These are phyloP conservation scores for Syrphus vitripennis DNA, from an alignment of 2,888 invertebrate species.

Conservation along the genomic window DNA sequence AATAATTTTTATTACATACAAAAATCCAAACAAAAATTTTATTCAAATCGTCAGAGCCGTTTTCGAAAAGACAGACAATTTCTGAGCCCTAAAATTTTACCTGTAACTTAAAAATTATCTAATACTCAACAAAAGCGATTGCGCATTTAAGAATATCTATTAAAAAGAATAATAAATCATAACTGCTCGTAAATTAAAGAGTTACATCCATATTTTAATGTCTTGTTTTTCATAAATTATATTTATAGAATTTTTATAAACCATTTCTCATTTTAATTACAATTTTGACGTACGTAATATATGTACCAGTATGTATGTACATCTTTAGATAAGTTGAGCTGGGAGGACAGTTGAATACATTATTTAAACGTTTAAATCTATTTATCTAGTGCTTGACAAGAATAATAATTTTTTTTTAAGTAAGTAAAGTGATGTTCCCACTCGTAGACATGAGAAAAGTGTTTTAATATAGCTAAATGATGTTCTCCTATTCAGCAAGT, in stretches of 20 bases:
- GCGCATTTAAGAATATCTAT: too few relatives aligned
- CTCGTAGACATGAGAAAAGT: not conserved
- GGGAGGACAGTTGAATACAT: not conserved
- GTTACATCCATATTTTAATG: not conserved
- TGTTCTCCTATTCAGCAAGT: not conserved
- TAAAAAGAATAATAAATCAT: too few relatives aligned
- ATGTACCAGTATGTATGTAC: not conserved
- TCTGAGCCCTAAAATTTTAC: too few relatives aligned
- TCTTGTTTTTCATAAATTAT: not conserved
- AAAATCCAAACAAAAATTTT: too few relatives aligned
- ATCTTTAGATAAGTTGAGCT: not conserved
- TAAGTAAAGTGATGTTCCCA: too few relatives aligned
- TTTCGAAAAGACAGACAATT: too few relatives aligned
- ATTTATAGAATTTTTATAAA: not conserved
- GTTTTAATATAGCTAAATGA: not conserved
- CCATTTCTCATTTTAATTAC: not conserved
- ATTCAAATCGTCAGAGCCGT: too few relatives aligned
- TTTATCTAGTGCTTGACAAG: constrained; percentile 4
- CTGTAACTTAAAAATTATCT: too few relatives aligned
- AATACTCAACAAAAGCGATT: too few relatives aligned
- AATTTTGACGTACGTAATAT: not conserved
- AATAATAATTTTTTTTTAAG: not conserved
- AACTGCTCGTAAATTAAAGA: not conserved
- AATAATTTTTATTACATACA: too few relatives aligned
- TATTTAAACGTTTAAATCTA: not conserved